These are phyloP conservation scores for Oxyura jamaicensis DNA, from an alignment of 2,113 vertebrate species.

Conservation along the genomic window DNA sequence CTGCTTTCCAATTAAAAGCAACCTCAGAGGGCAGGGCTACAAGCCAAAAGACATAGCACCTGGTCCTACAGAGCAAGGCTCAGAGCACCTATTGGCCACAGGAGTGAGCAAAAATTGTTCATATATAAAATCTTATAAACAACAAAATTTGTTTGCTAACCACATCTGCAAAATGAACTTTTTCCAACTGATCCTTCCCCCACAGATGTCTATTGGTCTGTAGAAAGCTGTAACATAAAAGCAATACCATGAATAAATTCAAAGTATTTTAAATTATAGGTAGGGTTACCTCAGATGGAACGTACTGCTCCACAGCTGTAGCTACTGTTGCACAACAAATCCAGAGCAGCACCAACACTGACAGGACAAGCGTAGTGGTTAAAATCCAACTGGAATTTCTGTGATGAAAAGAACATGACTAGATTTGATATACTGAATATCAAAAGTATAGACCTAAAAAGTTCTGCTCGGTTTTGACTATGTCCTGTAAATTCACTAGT, in stretches of 20 bases:
- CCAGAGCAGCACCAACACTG: constrained; percentile 94
- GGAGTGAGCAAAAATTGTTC: background rate
- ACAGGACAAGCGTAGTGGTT: constrained; percentile 90
- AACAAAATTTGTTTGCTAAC: background rate
- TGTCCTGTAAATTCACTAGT: background rate
- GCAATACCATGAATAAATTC: background rate
- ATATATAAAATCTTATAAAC: background rate
- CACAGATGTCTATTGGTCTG: background rate
- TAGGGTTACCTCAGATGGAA: constrained; percentile 87
- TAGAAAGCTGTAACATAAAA: background rate
- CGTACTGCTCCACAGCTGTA: constrained; percentile 95
- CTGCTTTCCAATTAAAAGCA: background rate
- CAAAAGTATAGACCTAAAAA: background rate
- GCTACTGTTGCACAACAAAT: constrained; percentile 97
- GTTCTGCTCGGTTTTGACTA: background rate
- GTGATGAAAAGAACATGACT: constrained; percentile 6
- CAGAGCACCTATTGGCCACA: background rate
- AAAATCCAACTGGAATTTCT: constrained; percentile 98
- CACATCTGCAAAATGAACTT: background rate
- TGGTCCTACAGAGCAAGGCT: background rate
- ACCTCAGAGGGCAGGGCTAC: background rate
- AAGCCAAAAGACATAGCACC: background rate
- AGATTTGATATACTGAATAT: background rate
- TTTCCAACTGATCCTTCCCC: background rate
- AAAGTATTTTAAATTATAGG: background rate